A percentile compares a stretch with the other conserved stretches of the same genome.
These are phyloP conservation scores for Chelonoidis abingdonii DNA, from an alignment of 2,113 vertebrate genomes.

Conservation along the genomic window DNA sequence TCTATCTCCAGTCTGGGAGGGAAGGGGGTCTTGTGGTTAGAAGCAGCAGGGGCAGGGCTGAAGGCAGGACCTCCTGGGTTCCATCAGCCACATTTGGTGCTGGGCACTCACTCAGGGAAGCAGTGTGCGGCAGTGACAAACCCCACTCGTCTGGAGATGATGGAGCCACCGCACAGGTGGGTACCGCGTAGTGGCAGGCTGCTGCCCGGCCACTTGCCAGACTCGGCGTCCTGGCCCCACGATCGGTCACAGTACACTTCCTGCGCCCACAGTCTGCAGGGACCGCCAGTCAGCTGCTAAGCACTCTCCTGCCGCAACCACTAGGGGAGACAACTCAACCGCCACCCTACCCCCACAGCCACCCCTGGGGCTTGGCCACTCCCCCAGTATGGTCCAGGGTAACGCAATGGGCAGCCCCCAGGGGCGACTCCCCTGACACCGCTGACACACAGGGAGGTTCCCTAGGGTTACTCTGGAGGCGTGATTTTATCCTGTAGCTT, in stretches of 20 bases:
- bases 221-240: slow-evolving; percentile 85
- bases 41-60: background rate
- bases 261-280: slow-evolving; percentile 87
- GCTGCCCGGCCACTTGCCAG: slow-evolving; percentile 91
- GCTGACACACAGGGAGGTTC: background rate
- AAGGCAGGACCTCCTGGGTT: background rate
- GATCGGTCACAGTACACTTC: slow-evolving; percentile 88
- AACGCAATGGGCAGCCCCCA: background rate
- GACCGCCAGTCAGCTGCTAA: background rate
- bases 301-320: background rate
- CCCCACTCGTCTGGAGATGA: slow-evolving; percentile 91
- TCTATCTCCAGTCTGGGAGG: background rate
- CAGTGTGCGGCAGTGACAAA: slow-evolving; percentile 92
- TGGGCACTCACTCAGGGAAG: slow-evolving; percentile 87
- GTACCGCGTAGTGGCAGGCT: slow-evolving; percentile 87
- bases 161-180: slow-evolving; percentile 90
- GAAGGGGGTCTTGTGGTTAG: background rate
- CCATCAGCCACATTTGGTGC: background rate
- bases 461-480: background rate
- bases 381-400: background rate
- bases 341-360: background rate
- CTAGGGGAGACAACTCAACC: background rate
- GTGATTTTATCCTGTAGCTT: background rate
- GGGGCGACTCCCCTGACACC: background rate
- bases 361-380: background rate